Evolutionary conservation across 2,113 vertebrate genomes (phyloP).

Genomic region (Saiga tatarica): DNA sequence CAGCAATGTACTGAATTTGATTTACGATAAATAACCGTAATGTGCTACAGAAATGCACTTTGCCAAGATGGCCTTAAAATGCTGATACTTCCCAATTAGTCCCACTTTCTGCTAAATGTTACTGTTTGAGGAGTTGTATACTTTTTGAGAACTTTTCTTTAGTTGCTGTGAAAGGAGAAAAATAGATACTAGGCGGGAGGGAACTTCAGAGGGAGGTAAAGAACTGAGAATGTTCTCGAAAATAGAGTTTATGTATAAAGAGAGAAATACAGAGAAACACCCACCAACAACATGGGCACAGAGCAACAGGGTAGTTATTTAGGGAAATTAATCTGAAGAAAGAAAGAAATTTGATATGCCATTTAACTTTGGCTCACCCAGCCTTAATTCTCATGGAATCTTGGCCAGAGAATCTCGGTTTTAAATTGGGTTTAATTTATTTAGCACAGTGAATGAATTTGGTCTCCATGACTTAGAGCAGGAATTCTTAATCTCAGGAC

Average conservation of each 20-base stretch:
- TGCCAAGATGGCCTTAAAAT: slow-evolving; percentile 49
- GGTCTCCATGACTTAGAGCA: not conserved
- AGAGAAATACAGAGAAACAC: slow-evolving; percentile 49
- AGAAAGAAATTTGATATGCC: not conserved
- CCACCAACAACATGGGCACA: slow-evolving; percentile 57
- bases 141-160: slow-evolving; percentile 66
- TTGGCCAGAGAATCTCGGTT: not conserved
- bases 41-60: slow-evolving; percentile 43
- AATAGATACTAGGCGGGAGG: slow-evolving; percentile 20
- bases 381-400: slow-evolving; percentile 18
- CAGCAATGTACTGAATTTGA: slow-evolving; percentile 53
- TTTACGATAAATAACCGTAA: slow-evolving; percentile 73
- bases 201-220: not conserved
- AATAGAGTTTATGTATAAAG: slow-evolving; percentile 50
- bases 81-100: slow-evolving; percentile 52
- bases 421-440: not conserved
- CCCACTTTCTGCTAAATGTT: slow-evolving; percentile 44
- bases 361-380: slow-evolving; percentile 7
- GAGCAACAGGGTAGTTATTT: slow-evolving; percentile 47
- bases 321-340: slow-evolving; percentile 53
- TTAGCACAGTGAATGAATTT: not conserved
- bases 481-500: not conserved
- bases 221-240: slow-evolving; percentile 58
- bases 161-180: slow-evolving; percentile 58
- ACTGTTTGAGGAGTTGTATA: slow-evolving; percentile 26